phyloP scores from a whole-genome alignment of 2,797 vertebrate genomes.

The Parotocinclus haroldoi region DNA sequence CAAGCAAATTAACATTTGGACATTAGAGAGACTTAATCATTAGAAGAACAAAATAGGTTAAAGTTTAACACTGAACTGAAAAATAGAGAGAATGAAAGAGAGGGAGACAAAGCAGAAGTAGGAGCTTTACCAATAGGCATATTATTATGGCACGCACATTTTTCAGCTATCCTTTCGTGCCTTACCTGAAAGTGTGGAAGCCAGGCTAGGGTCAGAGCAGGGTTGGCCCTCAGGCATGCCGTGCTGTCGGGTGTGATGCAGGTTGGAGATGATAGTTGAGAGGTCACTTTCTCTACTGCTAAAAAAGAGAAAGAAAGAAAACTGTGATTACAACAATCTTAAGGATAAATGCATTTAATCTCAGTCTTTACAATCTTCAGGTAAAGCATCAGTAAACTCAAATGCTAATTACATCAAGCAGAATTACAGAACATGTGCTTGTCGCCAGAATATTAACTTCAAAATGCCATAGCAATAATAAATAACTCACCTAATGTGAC shows the following conservation, averaged over 20 bases:
- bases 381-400: no score
- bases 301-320: conserved; percentile 47
- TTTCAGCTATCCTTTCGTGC: conserved; percentile 28
- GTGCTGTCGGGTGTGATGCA: conserved; percentile 91
- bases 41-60: conserved; percentile 26
- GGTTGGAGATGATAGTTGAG: conserved; percentile 91
- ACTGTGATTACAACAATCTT: conserved; percentile 3
- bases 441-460: not conserved
- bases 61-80: conserved; percentile 11
- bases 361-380: not conserved
- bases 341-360: no score
- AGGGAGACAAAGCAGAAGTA: not conserved
- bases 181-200: conserved; percentile 87
- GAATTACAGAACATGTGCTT: no score
- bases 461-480: conserved; percentile 10
- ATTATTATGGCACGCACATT: conserved; percentile 1
- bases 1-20: conserved; percentile 64
- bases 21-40: conserved; percentile 36
- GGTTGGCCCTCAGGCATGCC: conserved; percentile 92
- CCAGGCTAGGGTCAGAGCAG: conserved; percentile 82
- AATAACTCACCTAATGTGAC: not conserved
- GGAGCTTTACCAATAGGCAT: no score
- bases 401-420: no score
- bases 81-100: not conserved
- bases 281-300: conserved; percentile 90